These are phyloP conservation scores for Labeo calbasu DNA, from an alignment of 2,797 vertebrate genomes.

Conservation along the genomic window DNA sequence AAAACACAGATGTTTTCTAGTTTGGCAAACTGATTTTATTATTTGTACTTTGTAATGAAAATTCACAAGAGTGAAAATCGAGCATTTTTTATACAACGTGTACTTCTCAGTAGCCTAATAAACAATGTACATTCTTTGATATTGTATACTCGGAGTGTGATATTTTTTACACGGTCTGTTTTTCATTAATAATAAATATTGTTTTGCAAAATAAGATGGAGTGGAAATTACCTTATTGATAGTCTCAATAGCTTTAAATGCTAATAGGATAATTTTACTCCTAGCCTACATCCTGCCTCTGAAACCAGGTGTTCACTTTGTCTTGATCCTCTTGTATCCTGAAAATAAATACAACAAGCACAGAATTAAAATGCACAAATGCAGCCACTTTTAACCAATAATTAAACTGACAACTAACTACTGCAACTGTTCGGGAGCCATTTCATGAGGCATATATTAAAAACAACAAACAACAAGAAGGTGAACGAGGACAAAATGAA, in stretches of 20 bases:
- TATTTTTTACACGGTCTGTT: constrained; percentile 90
- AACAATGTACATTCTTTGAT: constrained; percentile 91
- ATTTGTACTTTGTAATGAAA: constrained; percentile 92
- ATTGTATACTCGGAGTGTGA: constrained; percentile 94
- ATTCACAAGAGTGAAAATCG: constrained; percentile 70
- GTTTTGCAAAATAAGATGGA: constrained; percentile 81
- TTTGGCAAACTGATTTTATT: constrained; percentile 80
- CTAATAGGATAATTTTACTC: background rate
- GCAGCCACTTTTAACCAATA: background rate
- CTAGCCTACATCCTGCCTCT: background rate
- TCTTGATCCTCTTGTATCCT: background rate
- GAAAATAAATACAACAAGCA: background rate
- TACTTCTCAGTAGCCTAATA: constrained; percentile 86
- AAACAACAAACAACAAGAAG: background rate
- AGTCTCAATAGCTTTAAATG: constrained; percentile 18
- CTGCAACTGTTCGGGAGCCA: background rate
- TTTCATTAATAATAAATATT: constrained; percentile 91
- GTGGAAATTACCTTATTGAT: constrained; percentile 67
- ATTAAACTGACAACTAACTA: background rate
- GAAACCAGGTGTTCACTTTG: background rate
- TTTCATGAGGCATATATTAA: background rate
- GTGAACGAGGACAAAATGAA: background rate
- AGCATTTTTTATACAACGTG: constrained; percentile 83
- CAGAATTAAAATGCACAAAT: background rate
- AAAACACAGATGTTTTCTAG: constrained; percentile 74